Conservation (phyloP, 2,888 invertebrate species). For the Meliscaeva auricollis region DNA sequence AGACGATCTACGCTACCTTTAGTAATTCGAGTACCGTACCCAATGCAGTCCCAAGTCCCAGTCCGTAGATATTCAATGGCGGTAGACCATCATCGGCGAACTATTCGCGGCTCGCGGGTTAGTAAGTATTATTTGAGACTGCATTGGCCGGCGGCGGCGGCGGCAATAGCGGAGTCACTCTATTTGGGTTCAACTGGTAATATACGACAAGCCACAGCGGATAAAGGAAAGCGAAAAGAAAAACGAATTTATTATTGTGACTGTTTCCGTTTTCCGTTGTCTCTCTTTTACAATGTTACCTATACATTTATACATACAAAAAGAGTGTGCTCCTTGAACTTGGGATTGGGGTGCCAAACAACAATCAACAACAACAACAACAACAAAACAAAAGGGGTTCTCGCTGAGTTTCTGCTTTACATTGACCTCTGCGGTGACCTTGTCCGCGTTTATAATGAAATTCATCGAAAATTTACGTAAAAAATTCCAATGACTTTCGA, state of each 20-base stretch:
- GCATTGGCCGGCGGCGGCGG: neutral
- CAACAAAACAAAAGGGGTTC: constrained; percentile 47
- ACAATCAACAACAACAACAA: constrained; percentile 32
- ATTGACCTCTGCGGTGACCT: constrained; percentile 70
- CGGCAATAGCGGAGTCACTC: constrained; percentile 12
- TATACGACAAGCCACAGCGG: constrained; percentile 7
- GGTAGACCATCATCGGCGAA: no score
- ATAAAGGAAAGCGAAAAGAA: constrained; percentile 48
- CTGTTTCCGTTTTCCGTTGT: constrained; percentile 75
- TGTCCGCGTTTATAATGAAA: constrained; percentile 61
- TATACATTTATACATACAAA: neutral
- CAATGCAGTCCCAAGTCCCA: constrained; percentile 55
- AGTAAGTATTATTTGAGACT: neutral
- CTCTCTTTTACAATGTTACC: constrained; percentile 33
- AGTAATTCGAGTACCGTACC: constrained; percentile 75
- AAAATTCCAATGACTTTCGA: constrained; percentile 57
- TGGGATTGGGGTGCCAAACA: constrained; percentile 71
- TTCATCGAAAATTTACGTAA: constrained; percentile 59
- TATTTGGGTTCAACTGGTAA: constrained; percentile 42
- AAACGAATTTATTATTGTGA: constrained; percentile 70
- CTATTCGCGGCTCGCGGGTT: constrained; percentile 37
- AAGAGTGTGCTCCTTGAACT: constrained; percentile 71
- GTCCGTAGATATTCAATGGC: no score
- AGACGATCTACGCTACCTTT: constrained; percentile 82
- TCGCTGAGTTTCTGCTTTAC: constrained; percentile 30